A percentile compares a stretch with the other conserved stretches of the same genome.
These are phyloP conservation scores for Labroides dimidiatus DNA, from an alignment of 2,797 vertebrate genomes.

Conservation along the genomic window DNA sequence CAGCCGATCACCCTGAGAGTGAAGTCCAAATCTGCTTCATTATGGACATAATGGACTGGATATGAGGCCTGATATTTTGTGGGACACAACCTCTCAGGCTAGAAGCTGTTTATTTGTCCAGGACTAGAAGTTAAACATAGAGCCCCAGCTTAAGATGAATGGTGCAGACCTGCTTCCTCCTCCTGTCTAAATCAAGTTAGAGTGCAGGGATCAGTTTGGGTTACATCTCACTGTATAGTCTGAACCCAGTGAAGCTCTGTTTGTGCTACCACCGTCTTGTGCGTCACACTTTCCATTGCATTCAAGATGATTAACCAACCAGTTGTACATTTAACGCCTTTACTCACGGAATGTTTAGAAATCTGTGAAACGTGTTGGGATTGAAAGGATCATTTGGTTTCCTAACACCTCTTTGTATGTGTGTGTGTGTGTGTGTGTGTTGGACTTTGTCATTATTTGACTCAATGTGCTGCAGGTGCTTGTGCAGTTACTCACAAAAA, in stretches of 20 bases:
- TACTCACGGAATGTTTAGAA: constrained; percentile 31
- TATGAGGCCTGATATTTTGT: not conserved
- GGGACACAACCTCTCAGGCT: not conserved
- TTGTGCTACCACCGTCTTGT: constrained; percentile 36
- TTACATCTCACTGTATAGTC: constrained; percentile 38
- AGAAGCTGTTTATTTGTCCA: constrained; percentile 31
- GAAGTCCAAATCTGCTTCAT: not conserved
- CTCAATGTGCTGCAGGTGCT: constrained; percentile 41
- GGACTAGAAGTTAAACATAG: constrained; percentile 22
- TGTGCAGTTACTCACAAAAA: not conserved
- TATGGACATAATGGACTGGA: not conserved
- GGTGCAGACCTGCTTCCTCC: constrained; percentile 16
- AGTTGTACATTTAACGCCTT: constrained; percentile 49
- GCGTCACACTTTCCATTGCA: constrained; percentile 67
- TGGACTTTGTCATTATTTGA: constrained; percentile 39
- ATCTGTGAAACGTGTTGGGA: constrained; percentile 16
- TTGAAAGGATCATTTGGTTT: constrained; percentile 48
- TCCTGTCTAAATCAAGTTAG: constrained; percentile 51
- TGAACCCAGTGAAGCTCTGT: constrained; percentile 15
- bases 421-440: constrained; percentile 9
- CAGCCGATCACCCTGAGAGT: not conserved
- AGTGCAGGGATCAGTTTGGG: constrained; percentile 20
- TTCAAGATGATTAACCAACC: constrained; percentile 72
- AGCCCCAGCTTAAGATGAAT: not conserved
- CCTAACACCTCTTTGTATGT: constrained; percentile 5